A percentile compares a stretch with the other conserved stretches of the same genome.
These are phyloP conservation scores for Cichladusa arquata DNA, from an alignment of 2,113 vertebrate species.

Conservation along the genomic window DNA sequence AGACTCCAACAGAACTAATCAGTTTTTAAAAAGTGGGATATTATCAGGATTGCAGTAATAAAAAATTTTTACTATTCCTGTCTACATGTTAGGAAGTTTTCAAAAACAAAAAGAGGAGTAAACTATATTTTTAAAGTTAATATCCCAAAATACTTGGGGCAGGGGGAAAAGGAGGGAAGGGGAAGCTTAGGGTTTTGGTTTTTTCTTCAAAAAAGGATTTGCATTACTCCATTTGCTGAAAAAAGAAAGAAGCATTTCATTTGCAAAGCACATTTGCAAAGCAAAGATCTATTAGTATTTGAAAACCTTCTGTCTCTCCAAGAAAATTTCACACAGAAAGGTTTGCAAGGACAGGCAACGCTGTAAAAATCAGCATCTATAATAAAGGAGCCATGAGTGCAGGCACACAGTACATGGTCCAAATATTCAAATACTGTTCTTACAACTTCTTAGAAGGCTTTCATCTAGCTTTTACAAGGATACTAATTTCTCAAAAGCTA, in stretches of 20 bases:
- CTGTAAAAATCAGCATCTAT: neutral
- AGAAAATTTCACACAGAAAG: neutral
- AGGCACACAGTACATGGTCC: neutral
- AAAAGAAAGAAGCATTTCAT: neutral
- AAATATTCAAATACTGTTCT: neutral
- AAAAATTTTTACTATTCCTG: neutral
- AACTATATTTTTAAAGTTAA: neutral
- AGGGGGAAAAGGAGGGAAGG: neutral
- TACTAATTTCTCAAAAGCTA: neutral
- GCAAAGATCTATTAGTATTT: neutral
- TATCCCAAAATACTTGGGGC: neutral
- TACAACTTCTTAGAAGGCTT: neutral
- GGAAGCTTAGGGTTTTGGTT: fast-evolving
- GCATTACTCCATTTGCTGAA: neutral
- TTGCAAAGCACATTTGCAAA: neutral
- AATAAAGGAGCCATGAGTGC: neutral
- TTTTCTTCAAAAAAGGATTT: neutral
- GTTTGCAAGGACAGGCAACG: neutral
- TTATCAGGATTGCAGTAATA: neutral
- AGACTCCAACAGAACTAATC: fast-evolving
- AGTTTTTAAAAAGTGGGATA: neutral
- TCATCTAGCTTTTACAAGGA: neutral
- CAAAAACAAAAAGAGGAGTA: neutral
- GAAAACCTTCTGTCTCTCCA: neutral
- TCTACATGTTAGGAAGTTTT: neutral